Conservation (phyloP, 2,888 invertebrate genomes). For the Lapara coniferarum region DNA sequence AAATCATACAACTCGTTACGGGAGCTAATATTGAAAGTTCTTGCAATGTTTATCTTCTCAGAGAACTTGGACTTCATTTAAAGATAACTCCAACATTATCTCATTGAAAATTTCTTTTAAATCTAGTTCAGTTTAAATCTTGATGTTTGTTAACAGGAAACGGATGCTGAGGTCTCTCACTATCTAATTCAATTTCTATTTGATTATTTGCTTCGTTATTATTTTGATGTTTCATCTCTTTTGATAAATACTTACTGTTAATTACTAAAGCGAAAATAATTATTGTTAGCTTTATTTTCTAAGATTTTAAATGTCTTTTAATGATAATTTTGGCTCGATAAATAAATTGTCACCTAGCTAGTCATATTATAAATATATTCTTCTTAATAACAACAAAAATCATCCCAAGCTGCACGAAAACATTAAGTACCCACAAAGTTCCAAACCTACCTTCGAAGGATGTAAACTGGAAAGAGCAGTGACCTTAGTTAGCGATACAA, state of each 20-base stretch:
- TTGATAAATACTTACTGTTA: neutral
- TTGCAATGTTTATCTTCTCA: slow-evolving; percentile 20
- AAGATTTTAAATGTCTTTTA: neutral
- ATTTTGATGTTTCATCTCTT: neutral
- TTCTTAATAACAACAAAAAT: no score
- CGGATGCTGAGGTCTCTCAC: neutral
- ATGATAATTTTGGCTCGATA: no score
- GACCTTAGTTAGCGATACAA: neutral
- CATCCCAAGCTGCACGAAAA: no score
- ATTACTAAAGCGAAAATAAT: neutral
- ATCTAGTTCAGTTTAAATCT: slow-evolving; percentile 12
- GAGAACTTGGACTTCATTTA: slow-evolving; percentile 8
- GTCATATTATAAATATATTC: no score
- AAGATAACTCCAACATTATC: neutral
- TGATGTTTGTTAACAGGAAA: neutral
- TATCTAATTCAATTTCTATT: neutral
- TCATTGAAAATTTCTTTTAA: neutral
- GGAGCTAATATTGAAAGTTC: slow-evolving; percentile 4
- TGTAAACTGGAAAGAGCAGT: neutral
- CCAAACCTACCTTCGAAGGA: neutral
- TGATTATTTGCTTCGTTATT: neutral
- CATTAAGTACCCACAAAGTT: neutral
- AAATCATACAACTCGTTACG: slow-evolving; percentile 11
- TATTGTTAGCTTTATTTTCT: neutral
- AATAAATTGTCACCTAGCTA: no score